Percentiles rank a stretch among this genome's conserved stretches.
These are phyloP conservation scores for Acanthoscelides obtectus DNA, from an alignment of 2,888 invertebrate species.

Conservation along the genomic window DNA sequence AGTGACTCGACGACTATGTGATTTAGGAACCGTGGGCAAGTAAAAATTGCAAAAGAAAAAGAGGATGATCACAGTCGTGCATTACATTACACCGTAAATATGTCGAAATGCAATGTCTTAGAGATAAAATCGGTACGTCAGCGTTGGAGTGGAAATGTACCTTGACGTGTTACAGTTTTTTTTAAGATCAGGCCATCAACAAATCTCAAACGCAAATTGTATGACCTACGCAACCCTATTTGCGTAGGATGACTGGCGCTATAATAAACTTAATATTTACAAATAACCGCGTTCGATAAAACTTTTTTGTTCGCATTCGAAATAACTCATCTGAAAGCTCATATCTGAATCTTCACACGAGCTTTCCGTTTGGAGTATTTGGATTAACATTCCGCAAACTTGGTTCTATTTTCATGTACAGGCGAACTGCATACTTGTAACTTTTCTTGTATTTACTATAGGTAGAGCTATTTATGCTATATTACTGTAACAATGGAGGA, in stretches of 20 bases:
- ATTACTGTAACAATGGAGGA: no score
- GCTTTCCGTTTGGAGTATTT: no score
- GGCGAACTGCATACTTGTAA: no score
- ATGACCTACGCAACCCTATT: not conserved
- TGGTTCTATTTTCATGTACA: no score
- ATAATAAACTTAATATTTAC: not conserved
- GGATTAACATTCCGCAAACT: no score
- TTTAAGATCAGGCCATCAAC: not conserved
- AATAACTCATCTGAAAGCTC: not conserved
- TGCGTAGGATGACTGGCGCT: not conserved
- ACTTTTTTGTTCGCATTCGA: not conserved
- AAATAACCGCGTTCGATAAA: not conserved
- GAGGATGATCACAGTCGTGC: no score
- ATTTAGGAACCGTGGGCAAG: no score
- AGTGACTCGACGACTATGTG: no score
- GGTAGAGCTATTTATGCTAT: no score
- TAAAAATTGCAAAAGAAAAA: no score
- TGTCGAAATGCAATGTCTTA: not conserved
- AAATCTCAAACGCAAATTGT: not conserved
- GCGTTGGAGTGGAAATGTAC: not conserved
- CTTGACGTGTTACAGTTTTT: not conserved
- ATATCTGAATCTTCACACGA: not conserved
- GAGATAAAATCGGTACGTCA: not conserved
- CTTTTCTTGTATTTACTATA: no score
- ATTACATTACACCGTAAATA: not conserved